Conservation (phyloP, 1,140 invertebrate genomes). For the Macrosteles quadrilineatus region DNA sequence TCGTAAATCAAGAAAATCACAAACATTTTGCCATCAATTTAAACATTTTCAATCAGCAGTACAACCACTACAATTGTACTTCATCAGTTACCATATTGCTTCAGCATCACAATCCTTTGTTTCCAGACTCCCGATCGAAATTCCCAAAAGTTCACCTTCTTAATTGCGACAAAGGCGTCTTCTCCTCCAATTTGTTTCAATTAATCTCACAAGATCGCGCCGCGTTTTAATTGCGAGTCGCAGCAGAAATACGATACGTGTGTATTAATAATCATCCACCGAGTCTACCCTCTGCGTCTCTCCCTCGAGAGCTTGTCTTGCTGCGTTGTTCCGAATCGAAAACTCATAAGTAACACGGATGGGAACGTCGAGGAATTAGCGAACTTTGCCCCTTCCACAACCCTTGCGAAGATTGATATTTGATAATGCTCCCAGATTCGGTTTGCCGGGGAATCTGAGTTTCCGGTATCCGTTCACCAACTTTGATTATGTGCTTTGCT, state of each 20-base stretch:
- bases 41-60: no score
- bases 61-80: no score
- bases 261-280: slow-evolving; percentile 39
- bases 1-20: no score
- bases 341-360: slow-evolving; percentile 31
- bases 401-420: slow-evolving; percentile 29
- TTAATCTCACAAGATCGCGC: slow-evolving; percentile 32
- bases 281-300: slow-evolving; percentile 34
- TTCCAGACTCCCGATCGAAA: no score
- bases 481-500: no score
- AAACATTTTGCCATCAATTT: no score
- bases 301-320: slow-evolving; percentile 24
- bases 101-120: no score
- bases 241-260: slow-evolving; percentile 37
- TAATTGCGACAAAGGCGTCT: slow-evolving; percentile 10
- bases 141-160: no score
- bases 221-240: slow-evolving; percentile 33
- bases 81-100: no score
- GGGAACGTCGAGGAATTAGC: slow-evolving; percentile 33
- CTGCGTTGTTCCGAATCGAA: slow-evolving; percentile 28
- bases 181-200: slow-evolving; percentile 34
- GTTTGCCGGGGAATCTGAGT: background rate
- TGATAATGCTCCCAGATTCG: slow-evolving; percentile 20
- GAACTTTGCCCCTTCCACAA: slow-evolving; percentile 28
- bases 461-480: no score